Conservation (phyloP, 35 echinoderm and acorn worm species). For the Amphiura filiformis region DNA sequence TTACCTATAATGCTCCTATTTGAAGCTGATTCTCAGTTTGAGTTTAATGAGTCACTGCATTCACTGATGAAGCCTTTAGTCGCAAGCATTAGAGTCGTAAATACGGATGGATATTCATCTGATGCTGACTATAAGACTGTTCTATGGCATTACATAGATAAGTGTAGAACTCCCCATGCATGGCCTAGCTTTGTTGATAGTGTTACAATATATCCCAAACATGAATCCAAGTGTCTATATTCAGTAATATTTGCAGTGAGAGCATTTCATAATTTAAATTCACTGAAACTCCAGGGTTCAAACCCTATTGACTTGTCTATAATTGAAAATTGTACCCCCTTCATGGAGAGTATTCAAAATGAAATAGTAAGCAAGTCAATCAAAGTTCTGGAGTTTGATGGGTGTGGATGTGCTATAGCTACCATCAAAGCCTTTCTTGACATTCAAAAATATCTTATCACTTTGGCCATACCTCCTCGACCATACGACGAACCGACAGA, state of each 20-base stretch:
- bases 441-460: neutral
- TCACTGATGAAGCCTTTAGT: neutral
- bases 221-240: neutral
- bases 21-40: neutral
- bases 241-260: neutral
- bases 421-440: neutral
- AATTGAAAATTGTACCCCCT: too few relatives aligned
- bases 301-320: too few relatives aligned
- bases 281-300: too few relatives aligned
- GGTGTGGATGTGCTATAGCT: neutral
- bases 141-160: neutral
- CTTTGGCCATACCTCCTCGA: neutral
- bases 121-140: neutral
- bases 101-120: neutral
- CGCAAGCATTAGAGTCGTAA: neutral
- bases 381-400: neutral
- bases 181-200: neutral
- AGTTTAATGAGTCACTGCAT: neutral
- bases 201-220: neutral
- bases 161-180: neutral
- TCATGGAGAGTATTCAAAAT: too few relatives aligned
- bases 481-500: neutral
- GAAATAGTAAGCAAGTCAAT: neutral
- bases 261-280: too few relatives aligned
- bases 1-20: neutral